Evolutionary conservation across 2,113 vertebrate species (phyloP).

Genomic region (Actenoides lindsayi): DNA sequence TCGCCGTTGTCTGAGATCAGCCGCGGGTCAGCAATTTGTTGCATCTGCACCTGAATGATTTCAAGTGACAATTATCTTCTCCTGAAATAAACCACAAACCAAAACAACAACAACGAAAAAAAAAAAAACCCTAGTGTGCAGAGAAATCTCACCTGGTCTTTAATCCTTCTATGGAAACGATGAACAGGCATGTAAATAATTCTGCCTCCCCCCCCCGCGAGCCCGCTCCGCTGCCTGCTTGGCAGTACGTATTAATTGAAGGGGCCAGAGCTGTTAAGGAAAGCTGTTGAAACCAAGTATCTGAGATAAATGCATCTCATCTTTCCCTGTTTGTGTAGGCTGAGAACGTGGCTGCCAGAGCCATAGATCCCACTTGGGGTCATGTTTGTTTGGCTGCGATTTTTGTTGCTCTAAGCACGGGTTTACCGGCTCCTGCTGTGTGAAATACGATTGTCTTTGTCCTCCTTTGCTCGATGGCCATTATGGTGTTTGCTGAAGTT

Average conservation of each 20-base stretch:
- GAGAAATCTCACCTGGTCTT: not conserved
- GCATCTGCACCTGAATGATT: not conserved
- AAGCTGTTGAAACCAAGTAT: not conserved
- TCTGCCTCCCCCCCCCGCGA: not conserved
- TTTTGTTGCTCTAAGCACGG: not conserved
- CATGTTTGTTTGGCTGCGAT: not conserved
- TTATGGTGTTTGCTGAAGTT: not conserved
- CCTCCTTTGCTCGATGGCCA: not conserved
- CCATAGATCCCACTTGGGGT: not conserved
- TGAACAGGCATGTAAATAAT: not conserved
- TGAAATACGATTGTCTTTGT: slow-evolving; percentile 1
- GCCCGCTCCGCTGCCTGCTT: not conserved
- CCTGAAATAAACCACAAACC: too few species aligned
- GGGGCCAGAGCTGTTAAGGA: not conserved
- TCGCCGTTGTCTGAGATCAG: not conserved
- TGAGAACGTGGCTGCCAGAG: not conserved
- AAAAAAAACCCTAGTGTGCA: not conserved
- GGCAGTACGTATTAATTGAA: not conserved
- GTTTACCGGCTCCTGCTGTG: not conserved
- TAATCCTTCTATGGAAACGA: not conserved
- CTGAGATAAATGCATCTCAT: not conserved
- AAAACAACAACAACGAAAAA: not conserved
- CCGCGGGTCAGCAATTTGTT: not conserved
- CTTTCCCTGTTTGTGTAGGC: not conserved
- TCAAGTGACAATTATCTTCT: not conserved